These are phyloP conservation scores for Momotus momota DNA, from an alignment of 2,797 vertebrate species.

Conservation along the genomic window DNA sequence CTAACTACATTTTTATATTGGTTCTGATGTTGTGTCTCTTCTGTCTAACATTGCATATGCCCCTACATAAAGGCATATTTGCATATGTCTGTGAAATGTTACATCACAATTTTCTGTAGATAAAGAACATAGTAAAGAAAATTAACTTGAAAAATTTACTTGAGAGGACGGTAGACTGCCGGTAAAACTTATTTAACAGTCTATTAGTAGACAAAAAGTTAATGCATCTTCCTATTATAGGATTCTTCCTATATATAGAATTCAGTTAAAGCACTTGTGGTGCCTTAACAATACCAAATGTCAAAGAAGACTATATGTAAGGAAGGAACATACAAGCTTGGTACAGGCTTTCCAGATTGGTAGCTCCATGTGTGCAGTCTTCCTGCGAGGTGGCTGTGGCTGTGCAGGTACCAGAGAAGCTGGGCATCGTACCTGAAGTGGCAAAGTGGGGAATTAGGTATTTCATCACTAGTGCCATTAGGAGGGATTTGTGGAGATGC, in stretches of 20 bases:
- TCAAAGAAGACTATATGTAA: not conserved
- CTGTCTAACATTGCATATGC: not conserved
- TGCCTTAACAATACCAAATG: not conserved
- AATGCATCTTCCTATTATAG: not conserved
- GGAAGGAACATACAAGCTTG: not conserved
- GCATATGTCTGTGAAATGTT: not conserved
- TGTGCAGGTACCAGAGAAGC: not conserved
- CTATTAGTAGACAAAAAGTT: not conserved
- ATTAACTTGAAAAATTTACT: not conserved
- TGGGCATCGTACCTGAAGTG: not conserved
- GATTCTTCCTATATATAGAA: not conserved
- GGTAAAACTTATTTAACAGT: not conserved
- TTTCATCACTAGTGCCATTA: not conserved
- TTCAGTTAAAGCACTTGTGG: not conserved
- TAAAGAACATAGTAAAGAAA: not conserved
- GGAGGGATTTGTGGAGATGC: not conserved
- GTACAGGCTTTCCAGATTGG: not conserved
- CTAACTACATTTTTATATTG: not conserved
- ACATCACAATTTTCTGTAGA: not conserved
- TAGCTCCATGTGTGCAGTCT: not conserved
- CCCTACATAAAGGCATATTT: not conserved
- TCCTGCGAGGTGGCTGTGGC: not conserved
- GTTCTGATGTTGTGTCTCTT: not conserved
- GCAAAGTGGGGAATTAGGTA: not conserved
- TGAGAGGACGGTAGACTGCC: not conserved